Percentiles rank a stretch among this genome's conserved stretches.
Evolutionary conservation across 2,797 vertebrate species (phyloP).

Genomic region (Telmatherina bonti): DNA sequence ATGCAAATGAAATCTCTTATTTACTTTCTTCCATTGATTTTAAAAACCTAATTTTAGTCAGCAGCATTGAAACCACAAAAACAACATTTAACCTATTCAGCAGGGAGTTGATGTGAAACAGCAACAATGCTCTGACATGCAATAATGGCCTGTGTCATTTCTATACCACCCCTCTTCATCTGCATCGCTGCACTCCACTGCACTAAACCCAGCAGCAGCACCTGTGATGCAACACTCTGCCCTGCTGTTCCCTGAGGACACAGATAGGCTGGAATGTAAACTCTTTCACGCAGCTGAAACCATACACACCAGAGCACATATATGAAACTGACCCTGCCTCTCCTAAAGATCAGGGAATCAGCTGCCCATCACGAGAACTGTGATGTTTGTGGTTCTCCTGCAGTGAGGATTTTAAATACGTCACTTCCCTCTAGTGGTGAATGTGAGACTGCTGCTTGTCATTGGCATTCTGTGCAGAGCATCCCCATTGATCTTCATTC

Average conservation of each 20-base stretch:
- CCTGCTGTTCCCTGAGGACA: constrained; percentile 49
- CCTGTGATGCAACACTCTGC: constrained; percentile 56
- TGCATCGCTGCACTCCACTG: constrained; percentile 69
- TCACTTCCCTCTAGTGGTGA: constrained; percentile 70
- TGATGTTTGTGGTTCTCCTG: constrained; percentile 41
- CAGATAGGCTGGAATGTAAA: constrained; percentile 38
- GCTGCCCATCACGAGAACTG: constrained; percentile 23
- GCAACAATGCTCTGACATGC: constrained; percentile 55
- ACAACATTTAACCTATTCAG: constrained; percentile 26
- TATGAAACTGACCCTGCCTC: constrained; percentile 29
- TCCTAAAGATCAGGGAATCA: constrained; percentile 18
- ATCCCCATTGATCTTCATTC: constrained; percentile 79
- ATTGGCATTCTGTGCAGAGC: constrained; percentile 74
- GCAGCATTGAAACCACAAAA: constrained; percentile 25
- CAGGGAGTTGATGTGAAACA: constrained; percentile 41
- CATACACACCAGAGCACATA: constrained; percentile 30
- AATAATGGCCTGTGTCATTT: constrained; percentile 67
- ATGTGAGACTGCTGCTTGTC: constrained; percentile 40
- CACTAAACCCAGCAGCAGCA: constrained; percentile 51
- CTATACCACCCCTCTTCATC: constrained; percentile 60
- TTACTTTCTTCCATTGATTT: background rate
- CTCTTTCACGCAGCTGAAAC: constrained; percentile 39
- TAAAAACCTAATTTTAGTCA: constrained; percentile 20
- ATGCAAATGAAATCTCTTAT: background rate
- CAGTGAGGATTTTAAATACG: constrained; percentile 36